Evolutionary conservation across 2,113 vertebrate species (phyloP).

Genomic region (Aramus guarauna): DNA sequence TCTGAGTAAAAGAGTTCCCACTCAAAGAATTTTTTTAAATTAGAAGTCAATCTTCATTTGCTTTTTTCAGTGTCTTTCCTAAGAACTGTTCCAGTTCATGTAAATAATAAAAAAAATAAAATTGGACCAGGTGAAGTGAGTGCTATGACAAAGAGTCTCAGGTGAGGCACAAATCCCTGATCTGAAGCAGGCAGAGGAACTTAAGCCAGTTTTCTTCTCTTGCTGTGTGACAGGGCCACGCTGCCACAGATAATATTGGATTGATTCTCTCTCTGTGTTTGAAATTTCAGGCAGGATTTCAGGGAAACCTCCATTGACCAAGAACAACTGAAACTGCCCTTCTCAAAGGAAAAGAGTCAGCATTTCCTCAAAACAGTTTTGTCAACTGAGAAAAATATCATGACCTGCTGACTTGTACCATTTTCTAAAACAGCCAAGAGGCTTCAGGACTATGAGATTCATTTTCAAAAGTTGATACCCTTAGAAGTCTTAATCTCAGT

Average conservation of each 20-base stretch:
- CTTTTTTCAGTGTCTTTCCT: background rate
- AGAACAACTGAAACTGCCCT: background rate
- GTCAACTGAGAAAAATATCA: background rate
- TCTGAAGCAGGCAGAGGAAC: background rate
- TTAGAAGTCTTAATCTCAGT: conserved; percentile 24
- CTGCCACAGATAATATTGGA: background rate
- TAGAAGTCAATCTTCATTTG: background rate
- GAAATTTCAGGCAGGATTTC: background rate
- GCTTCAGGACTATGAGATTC: background rate
- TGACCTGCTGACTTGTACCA: background rate
- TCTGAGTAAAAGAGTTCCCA: background rate
- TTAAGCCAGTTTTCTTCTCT: background rate
- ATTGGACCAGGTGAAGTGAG: background rate
- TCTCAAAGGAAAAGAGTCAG: background rate
- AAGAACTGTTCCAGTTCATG: background rate
- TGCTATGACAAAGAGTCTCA: background rate
- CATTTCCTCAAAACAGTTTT: background rate
- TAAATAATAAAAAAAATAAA: background rate
- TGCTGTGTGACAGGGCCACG: background rate
- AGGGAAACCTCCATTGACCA: background rate
- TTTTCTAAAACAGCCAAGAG: background rate
- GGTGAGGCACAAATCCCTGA: background rate
- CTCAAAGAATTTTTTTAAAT: background rate
- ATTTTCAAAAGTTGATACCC: conserved; percentile 17
- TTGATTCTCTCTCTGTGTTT: background rate